These are phyloP conservation scores for Notodonta ziczac DNA, from an alignment of 2,888 invertebrate species.

Conservation along the genomic window DNA sequence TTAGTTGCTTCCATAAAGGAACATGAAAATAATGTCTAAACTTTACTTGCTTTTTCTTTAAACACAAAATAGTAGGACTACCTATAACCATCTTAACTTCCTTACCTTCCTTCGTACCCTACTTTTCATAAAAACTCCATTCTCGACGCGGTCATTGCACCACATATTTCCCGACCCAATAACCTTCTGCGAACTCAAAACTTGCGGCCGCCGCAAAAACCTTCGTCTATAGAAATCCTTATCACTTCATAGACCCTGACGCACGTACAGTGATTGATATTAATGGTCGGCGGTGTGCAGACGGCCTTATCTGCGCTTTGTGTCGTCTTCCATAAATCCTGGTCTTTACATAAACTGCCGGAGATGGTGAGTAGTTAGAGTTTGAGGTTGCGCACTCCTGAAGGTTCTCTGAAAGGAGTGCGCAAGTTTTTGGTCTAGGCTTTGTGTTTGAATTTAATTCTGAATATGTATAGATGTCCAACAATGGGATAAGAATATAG, in stretches of 20 bases:
- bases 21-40: no score
- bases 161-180: conserved; percentile 18
- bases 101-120: not conserved
- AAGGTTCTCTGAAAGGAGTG: not conserved
- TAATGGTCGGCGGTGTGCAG: conserved; percentile 58
- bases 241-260: conserved; percentile 61
- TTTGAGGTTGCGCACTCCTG: conserved; percentile 17
- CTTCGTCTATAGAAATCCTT: conserved; percentile 64
- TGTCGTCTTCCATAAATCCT: conserved; percentile 54
- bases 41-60: no score
- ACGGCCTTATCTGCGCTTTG: conserved; percentile 67
- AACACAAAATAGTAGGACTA: not conserved
- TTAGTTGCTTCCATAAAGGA: no score
- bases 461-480: not conserved
- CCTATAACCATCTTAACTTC: not conserved
- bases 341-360: conserved; percentile 51
- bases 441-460: not conserved
- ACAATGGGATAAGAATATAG: no score
- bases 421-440: not conserved
- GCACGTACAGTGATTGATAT: conserved; percentile 73
- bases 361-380: conserved; percentile 47
- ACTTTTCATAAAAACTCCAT: not conserved
- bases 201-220: conserved; percentile 48
- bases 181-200: conserved; percentile 34
- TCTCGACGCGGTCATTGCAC: conserved; percentile 1